Conservation (phyloP, 1,140 invertebrate species). For the Nomia melanderi region DNA sequence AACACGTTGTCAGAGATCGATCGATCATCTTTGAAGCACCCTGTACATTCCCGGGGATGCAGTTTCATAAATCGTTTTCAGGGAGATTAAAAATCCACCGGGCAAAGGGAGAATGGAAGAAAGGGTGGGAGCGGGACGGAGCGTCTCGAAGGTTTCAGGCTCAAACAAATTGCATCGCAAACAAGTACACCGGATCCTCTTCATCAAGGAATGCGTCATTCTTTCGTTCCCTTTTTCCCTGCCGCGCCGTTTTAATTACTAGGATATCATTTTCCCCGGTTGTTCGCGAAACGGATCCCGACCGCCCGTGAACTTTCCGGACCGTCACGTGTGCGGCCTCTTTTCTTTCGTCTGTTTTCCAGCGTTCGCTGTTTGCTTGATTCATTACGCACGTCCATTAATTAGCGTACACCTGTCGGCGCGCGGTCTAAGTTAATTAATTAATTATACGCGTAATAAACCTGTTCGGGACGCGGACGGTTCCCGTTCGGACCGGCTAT, state of each 20-base stretch:
- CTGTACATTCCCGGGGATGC: background rate
- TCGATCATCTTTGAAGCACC: background rate
- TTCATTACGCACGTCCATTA: slow-evolving; percentile 60
- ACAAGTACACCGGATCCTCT: background rate
- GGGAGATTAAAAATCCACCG: background rate
- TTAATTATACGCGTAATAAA: slow-evolving; percentile 64
- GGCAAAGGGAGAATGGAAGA: too few species aligned
- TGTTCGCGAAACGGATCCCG: background rate
- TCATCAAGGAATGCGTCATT: background rate
- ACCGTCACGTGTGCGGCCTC: background rate
- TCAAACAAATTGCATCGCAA: background rate
- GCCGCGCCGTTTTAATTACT: slow-evolving; percentile 37
- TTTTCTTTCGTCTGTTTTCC: slow-evolving; percentile 30
- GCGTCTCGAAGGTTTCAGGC: background rate
- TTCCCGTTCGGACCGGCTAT: slow-evolving; percentile 50
- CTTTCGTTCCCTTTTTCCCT: background rate
- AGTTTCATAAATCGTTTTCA: background rate
- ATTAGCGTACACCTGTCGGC: slow-evolving; percentile 58
- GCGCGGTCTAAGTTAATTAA: slow-evolving; percentile 64
- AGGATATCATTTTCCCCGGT: background rate
- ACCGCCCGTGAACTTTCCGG: background rate
- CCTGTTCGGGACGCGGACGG: slow-evolving; percentile 36
- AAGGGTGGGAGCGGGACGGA: background rate
- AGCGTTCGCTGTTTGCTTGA: slow-evolving; percentile 48
- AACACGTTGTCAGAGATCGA: background rate